phyloP scores from a whole-genome alignment of 2,113 vertebrate genomes.

The Gallinago undulata region DNA sequence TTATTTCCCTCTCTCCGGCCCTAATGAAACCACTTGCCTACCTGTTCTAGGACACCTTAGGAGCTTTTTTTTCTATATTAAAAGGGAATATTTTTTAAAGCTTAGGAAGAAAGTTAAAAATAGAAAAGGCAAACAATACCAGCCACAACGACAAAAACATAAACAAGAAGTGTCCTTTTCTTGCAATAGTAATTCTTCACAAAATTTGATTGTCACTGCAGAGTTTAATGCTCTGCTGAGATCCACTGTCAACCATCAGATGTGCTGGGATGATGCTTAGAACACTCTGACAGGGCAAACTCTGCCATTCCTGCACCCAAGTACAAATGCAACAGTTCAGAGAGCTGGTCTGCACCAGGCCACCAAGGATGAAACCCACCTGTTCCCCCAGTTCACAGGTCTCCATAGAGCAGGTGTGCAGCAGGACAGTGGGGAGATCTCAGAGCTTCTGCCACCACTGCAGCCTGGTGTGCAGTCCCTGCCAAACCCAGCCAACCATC shows the following conservation, averaged over 20 bases:
- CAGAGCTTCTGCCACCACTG: neutral
- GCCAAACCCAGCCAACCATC: neutral
- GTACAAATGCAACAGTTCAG: neutral
- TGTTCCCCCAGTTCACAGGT: neutral
- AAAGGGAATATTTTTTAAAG: neutral
- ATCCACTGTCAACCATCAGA: neutral
- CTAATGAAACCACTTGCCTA: neutral
- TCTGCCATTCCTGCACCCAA: neutral
- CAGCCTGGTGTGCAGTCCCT: neutral
- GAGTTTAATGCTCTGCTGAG: neutral
- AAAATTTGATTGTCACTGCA: neutral
- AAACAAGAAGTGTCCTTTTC: neutral
- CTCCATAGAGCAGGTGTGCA: rapidly evolving
- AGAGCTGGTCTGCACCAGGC: neutral
- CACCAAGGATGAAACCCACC: neutral
- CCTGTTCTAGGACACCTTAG: neutral
- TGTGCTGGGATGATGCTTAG: neutral
- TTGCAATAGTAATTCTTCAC: neutral
- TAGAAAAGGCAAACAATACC: neutral
- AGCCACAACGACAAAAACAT: neutral
- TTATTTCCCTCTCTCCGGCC: neutral
- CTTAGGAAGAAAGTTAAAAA: neutral
- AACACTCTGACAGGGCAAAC: neutral
- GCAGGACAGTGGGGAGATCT: neutral
- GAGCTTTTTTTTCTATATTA: neutral